Base-by-base conservation (phyloP, 1,140 invertebrate species). In the Drosophila pectinifera region DNA sequence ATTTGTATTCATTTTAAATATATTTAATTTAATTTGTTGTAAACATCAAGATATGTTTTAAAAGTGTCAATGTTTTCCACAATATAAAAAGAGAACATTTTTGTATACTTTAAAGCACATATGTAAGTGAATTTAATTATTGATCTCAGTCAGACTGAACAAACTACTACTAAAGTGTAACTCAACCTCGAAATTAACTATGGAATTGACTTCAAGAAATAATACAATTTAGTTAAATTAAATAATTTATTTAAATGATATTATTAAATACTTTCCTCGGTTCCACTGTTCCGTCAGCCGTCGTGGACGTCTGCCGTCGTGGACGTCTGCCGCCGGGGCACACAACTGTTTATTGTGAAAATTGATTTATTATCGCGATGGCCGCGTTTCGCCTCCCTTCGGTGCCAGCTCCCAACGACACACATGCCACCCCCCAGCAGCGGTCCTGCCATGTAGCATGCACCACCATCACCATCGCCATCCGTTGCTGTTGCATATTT, bases 331-430 rank as follows among this genome's bases (percentile, higher is more conserved):
- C 42, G 49, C 51, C 51, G 41, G 49, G 67, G 67, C 74, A 54
- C 57, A 83, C 75, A 78, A 78, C 84, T 80, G 85, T 85, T 90
- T 81, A 90, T 90, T 90, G 85, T 90, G 79, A 90, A 90, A 90
- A 90, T 90, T 90, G 86, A 90, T 90, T 90, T 90, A 90, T 90
- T 90, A 90, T 90, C 85, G 65, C 81, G 84, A 78, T 88, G 83
- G 58, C 80, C 79, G 83, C 62, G 49, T 88, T 82, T 68, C 74
- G 63, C 20, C 38, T 55, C 74, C 46, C 53, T 45, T 59, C 16
- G 42, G 41, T 64, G 26, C 39, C 68, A 61, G 42, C 55, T 62
- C 55, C 62, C 80, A 49, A 45, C 61, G 49, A 22, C 46, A 73
- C 56, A 63, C 43, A 57, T 59, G 38, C 67, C 28, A 53, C 45